Base-by-base conservation (phyloP, 92 coral and sea anemone genomes). In the Zoanthus solanderi region DNA sequence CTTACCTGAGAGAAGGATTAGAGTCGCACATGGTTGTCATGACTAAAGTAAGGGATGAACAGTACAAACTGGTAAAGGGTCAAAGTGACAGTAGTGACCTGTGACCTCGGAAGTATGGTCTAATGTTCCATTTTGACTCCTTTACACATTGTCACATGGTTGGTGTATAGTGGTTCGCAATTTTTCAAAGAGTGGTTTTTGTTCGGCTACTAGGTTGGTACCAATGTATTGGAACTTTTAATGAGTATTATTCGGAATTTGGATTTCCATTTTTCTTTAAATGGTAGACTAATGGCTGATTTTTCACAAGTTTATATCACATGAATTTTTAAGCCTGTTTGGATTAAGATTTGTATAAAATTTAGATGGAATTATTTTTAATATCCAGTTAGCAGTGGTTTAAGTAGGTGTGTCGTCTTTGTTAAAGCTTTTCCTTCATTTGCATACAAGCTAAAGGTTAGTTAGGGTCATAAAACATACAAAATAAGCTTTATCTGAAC, bases 1-100 rank as follows among this genome's bases (percentile, higher is more conserved):
- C 74, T 80, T 42, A 80, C 85, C 46, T 80, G 52, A 81, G 60
- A 50, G n/a, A 44, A 53, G 29, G 28, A 14, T 44, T 2, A 65
- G 23, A 61, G 10, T 53, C 44, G 28, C 54, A 82, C 11, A 10
- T 16, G 71, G 90, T 47, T 87, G 61, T 89, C 63, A 78, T 92
- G 34, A 31, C 75, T 31, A 44, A 34, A 30, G 9, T 30, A 34
- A 34, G 3, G 75, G 75, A 44, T 69, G 47, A 69, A 30, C n/a
- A 69, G 46, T 69, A 69, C 29, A 69, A 31, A 63, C 69, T 63
- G 69, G 9, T 23, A 63, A 23, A 17, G 31, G 75, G 42, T 23
- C 75, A 30, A 69, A 69, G 46, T 69, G 15, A 69, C 17, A 34
- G 16, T 69, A 31, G 16, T 30, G 15, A 34, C 14, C 75, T 23